Percentiles rank a stretch among this genome's conserved stretches.
phyloP scores from a whole-genome alignment of 2,888 invertebrate species.

The Smittia sp. region DNA sequence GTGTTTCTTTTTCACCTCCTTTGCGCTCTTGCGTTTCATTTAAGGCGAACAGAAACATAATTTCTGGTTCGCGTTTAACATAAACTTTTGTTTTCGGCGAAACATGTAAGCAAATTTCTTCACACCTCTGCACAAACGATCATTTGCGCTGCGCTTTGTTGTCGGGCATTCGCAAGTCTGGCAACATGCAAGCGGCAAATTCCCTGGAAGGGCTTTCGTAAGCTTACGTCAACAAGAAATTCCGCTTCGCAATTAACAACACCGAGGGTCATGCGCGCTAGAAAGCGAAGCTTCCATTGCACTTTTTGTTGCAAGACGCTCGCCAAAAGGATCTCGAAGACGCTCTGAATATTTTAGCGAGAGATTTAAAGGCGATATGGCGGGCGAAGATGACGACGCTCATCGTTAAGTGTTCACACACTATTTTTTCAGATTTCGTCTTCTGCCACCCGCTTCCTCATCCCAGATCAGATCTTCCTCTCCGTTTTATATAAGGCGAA shows the following conservation, averaged over 20 bases:
- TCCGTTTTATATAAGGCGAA: background rate
- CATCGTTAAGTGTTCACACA: conserved; percentile 32
- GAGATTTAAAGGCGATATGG: no score
- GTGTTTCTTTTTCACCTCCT: background rate
- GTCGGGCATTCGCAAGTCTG: no score
- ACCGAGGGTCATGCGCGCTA: no score
- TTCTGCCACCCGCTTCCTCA: background rate
- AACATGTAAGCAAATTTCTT: conserved; percentile 1
- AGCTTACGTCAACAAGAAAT: no score
- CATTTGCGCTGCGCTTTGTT: background rate
- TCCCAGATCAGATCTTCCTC: background rate
- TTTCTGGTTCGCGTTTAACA: conserved; percentile 22
- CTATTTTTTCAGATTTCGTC: conserved; percentile 1
- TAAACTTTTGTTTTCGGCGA: conserved; percentile 28
- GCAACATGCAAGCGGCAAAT: background rate
- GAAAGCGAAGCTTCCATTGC: no score
- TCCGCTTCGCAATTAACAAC: no score
- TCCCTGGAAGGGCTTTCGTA: no score
- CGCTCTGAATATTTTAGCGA: no score
- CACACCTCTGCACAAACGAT: background rate
- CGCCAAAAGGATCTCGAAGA: no score
- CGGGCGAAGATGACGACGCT: background rate
- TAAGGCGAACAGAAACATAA: background rate
- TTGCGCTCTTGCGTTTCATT: background rate
- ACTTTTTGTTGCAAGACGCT: no score